Conservation (phyloP, 2,888 invertebrate genomes). For the Carterocephalus palaemon region DNA sequence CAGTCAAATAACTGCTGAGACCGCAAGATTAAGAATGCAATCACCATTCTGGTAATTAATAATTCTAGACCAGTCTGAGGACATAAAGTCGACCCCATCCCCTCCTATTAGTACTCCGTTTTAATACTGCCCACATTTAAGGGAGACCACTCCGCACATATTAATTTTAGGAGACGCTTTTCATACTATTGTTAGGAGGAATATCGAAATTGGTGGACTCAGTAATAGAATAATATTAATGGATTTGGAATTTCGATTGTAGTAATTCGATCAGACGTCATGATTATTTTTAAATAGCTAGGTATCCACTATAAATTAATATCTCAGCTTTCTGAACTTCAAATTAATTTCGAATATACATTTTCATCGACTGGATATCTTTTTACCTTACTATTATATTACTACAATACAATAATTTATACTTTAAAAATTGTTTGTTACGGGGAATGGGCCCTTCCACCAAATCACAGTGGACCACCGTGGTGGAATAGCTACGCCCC, state of each 20-base stretch:
- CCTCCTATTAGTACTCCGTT: constrained; percentile 64
- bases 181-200: constrained; percentile 32
- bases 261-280: constrained; percentile 10
- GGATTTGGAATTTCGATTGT: constrained; percentile 14
- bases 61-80: constrained; percentile 72
- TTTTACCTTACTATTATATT: too few species aligned
- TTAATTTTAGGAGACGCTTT: constrained; percentile 55
- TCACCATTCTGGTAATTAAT: constrained; percentile 74
- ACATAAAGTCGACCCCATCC: constrained; percentile 62
- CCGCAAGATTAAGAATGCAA: constrained; percentile 66
- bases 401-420: too few species aligned
- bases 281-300: constrained; percentile 19
- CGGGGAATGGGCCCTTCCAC: too few species aligned
- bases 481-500: too few species aligned
- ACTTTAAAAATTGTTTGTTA: too few species aligned
- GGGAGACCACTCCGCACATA: constrained; percentile 62
- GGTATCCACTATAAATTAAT: too few species aligned
- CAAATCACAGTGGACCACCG: too few species aligned
- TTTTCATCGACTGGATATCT: too few species aligned
- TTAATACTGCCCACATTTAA: constrained; percentile 71
- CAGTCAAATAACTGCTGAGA: constrained; percentile 45
- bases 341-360: neutral
- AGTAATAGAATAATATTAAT: constrained; percentile 22
- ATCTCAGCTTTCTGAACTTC: too few species aligned
- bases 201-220: constrained; percentile 23